These are phyloP conservation scores for Drosophila neocordata DNA, from an alignment of 1,140 invertebrate genomes.

Conservation along the genomic window DNA sequence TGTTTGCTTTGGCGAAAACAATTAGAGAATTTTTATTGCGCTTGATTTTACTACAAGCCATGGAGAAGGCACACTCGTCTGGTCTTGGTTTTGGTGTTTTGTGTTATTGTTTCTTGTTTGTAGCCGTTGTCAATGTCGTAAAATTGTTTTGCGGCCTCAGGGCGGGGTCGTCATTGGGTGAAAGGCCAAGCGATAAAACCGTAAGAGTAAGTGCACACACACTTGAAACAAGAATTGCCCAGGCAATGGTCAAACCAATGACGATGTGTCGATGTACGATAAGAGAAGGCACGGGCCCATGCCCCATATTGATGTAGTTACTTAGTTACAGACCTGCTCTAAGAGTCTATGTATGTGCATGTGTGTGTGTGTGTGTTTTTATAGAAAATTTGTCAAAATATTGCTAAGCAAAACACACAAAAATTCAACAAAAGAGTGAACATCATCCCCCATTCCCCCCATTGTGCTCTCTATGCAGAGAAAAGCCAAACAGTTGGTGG, in stretches of 20 bases:
- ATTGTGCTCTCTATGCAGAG: slow-evolving; percentile 41
- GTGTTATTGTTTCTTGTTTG: slow-evolving; percentile 38
- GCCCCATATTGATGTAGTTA: neutral
- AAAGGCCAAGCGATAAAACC: slow-evolving; percentile 66
- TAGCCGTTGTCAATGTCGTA: slow-evolving; percentile 66
- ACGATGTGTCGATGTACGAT: slow-evolving; percentile 45
- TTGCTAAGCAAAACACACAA: slow-evolving; percentile 15
- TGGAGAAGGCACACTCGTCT: neutral
- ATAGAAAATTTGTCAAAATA: slow-evolving; percentile 23
- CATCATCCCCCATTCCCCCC: slow-evolving; percentile 33
- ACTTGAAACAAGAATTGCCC: slow-evolving; percentile 5
- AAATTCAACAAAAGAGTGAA: slow-evolving; percentile 7
- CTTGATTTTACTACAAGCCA: slow-evolving; percentile 63
- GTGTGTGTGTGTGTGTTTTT: neutral
- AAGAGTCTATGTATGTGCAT: neutral
- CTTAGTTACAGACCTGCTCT: neutral
- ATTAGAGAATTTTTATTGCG: slow-evolving; percentile 72
- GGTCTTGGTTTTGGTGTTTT: slow-evolving; percentile 19
- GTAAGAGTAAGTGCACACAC: slow-evolving; percentile 59
- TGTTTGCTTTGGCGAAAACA: slow-evolving; percentile 75
- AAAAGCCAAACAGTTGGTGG: too few relatives aligned
- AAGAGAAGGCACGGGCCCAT: slow-evolving; percentile 46
- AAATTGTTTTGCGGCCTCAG: slow-evolving; percentile 54
- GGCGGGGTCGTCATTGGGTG: slow-evolving; percentile 47
- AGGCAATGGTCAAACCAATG: slow-evolving; percentile 6